Percentiles rank a stretch among this genome's conserved stretches.
phyloP scores from a whole-genome alignment of 37 sponge, comb jelly and placozoan genomes.

The Haliclona indistincta region DNA sequence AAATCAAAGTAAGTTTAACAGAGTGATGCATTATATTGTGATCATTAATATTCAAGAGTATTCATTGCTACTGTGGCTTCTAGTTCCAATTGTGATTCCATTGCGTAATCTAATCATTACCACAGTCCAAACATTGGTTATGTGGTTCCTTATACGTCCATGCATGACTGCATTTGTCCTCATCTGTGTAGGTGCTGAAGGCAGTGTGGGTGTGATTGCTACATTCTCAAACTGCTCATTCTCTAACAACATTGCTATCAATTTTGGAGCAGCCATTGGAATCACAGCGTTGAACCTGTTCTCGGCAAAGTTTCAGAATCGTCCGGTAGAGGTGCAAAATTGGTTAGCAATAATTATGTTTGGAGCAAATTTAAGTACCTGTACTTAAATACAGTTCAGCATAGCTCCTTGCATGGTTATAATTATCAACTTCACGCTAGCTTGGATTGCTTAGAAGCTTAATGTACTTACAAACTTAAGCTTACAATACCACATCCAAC shows the following conservation, averaged over 20 bases:
- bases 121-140: too few species aligned
- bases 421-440: too few species aligned
- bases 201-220: neutral
- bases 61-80: too few species aligned
- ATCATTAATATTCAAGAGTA: too few species aligned
- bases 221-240: neutral
- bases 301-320: neutral
- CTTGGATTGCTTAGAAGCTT: too few species aligned
- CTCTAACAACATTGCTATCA: neutral
- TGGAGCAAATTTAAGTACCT: neutral
- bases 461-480: too few species aligned
- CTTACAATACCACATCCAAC: too few species aligned
- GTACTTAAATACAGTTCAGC: neutral
- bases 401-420: neutral
- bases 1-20: neutral
- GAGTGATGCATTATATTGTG: too few species aligned
- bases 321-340: neutral
- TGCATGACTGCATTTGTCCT: neutral
- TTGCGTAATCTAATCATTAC: too few species aligned
- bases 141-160: neutral
- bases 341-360: neutral
- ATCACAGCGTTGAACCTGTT: neutral
- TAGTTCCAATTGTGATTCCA: too few species aligned
- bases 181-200: neutral
- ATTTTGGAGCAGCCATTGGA: conserved; percentile 7